Base-by-base conservation (phyloP, 2,113 vertebrate genomes). In the Cichladusa arquata region DNA sequence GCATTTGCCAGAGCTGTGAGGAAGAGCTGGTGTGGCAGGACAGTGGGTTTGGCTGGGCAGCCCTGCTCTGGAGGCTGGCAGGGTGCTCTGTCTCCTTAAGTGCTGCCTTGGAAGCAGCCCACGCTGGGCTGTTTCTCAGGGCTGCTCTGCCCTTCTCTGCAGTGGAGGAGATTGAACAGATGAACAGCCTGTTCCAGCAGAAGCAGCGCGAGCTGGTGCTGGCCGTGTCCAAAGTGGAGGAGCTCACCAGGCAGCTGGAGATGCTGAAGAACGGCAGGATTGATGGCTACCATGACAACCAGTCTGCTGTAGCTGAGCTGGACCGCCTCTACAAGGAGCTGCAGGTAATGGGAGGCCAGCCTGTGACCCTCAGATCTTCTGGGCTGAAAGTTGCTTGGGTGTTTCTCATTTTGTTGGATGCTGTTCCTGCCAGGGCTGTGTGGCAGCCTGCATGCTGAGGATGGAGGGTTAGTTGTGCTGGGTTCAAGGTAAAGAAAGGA, bases 161-260 rank as follows among this genome's bases (percentile, higher is more conserved):
- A 99, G 99, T 99, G 97, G 99, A 99, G 86, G 99, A 99, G 96
- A 99, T 99, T 38, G 99, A 99, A 74, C 99, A 99, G 98, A 99
- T 99, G 99, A 99, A 99, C 97, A 99, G 98, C 90, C 95, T 99
- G 95, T 99, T 99, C 98, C 99, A 99, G 98, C 99, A 99, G 88
- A 99, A 99, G 96, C 99, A 99, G 97, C 98, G 98, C 77, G 99
- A 99, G 96, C 96, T 99, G 40, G 98, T 99, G 62, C 97, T 99
- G 96, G 99, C 99, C 1, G 98, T 98, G 38, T 98, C 99, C 12
- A 99, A 99, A 93, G 99, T 99, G 10, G 99, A 99, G 78, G 99
- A 99, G 31, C 98, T 99, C 56, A 99, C 98, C 64, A 98, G 98
- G 69, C 99, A 99, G 96, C 98, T 99, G 80, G 99, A 99, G 94